Conservation (phyloP, 2,113 vertebrate species). For the Oryctolagus cuniculus region DNA sequence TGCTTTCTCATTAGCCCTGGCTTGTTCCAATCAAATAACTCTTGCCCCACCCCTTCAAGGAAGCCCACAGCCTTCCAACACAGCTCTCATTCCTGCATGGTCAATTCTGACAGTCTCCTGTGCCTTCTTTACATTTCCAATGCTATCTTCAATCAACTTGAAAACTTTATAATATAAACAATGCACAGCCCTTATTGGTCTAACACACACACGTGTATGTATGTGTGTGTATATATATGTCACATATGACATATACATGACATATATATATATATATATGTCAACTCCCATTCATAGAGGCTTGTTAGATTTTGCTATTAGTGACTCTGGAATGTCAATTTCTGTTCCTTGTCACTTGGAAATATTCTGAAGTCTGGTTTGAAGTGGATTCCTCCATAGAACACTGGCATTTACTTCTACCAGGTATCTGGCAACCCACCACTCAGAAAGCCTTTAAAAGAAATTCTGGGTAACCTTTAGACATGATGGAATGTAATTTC, state of each 20-base stretch:
- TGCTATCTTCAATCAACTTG: not conserved
- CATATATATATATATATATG: not conserved
- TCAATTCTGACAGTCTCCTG: not conserved
- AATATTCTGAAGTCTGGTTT: not conserved
- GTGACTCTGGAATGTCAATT: not conserved
- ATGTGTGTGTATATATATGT: not conserved
- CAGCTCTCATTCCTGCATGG: not conserved
- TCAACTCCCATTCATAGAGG: not conserved
- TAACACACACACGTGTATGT: too few relatives aligned
- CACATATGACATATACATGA: too few relatives aligned
- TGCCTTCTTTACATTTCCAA: not conserved
- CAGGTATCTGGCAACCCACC: not conserved
- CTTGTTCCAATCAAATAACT: not conserved
- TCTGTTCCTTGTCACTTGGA: not conserved
- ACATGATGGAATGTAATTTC: not conserved
- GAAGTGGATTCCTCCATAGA: not conserved
- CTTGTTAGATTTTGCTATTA: not conserved
- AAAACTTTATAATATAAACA: constrained; percentile 10
- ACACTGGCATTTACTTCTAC: not conserved
- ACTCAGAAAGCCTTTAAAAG: not conserved
- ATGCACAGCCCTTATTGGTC: not conserved
- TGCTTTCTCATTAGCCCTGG: not conserved
- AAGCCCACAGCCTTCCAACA: not conserved
- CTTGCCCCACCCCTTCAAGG: not conserved
- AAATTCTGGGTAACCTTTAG: not conserved